A percentile compares a stretch with the other conserved stretches of the same genome.
These are phyloP conservation scores for Ellobium chinense DNA, from an alignment of 2,888 invertebrate genomes.

Conservation along the genomic window DNA sequence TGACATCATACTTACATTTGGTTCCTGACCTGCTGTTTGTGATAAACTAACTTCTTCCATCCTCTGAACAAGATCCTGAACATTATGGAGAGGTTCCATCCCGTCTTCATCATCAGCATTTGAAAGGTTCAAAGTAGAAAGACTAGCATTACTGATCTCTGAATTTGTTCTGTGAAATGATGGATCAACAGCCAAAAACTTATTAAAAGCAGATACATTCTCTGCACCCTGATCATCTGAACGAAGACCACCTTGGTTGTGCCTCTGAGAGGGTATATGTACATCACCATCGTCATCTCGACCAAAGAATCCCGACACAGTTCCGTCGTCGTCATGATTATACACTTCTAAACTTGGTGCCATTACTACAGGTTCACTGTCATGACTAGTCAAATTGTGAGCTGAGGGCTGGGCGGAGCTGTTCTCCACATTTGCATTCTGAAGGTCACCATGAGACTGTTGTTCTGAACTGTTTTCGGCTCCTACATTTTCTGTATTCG, in stretches of 20 bases:
- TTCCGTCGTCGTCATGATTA: conserved; percentile 48
- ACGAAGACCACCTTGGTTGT: not conserved
- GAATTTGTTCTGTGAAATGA: conserved; percentile 50
- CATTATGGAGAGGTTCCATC: conserved; percentile 27
- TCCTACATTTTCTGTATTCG: not conserved
- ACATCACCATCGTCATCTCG: conserved; percentile 50
- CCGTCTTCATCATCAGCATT: conserved; percentile 47
- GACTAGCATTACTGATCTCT: conserved; percentile 56
- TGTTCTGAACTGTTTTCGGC: not conserved
- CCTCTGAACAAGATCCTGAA: conserved; percentile 37
- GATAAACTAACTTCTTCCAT: conserved; percentile 32
- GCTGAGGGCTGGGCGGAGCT: not conserved
- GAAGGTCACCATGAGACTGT: not conserved
- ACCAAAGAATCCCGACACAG: conserved; percentile 54
- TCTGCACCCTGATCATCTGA: not conserved
- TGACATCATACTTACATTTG: not conserved
- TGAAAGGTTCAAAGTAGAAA: conserved; percentile 52
- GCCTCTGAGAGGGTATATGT: not conserved
- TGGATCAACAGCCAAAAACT: conserved; percentile 19
- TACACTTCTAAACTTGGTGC: conserved; percentile 7
- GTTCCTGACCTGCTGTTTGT: not conserved
- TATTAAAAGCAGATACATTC: not conserved
- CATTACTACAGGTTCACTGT: not conserved
- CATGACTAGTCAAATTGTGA: not conserved
- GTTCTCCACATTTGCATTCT: not conserved